Evolutionary conservation across 2,888 invertebrate genomes (phyloP), one percentile per base, ranked within the genome.

Genomic region (Protonemura montana): DNA sequence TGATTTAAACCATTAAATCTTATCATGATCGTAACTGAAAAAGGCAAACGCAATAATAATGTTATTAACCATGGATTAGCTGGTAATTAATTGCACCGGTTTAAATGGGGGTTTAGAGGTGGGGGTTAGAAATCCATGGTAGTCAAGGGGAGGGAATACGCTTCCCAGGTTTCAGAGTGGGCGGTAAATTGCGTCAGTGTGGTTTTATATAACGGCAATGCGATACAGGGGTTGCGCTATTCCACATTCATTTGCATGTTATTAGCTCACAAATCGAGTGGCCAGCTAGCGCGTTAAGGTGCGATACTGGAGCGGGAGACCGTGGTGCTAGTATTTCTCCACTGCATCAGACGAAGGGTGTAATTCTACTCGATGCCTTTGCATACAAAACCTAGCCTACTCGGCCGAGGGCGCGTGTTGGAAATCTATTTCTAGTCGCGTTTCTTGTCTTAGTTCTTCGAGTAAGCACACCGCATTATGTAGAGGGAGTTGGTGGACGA

Each of bases 181-280:
- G 78, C 78, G 78, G 78, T 78, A 78, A 78, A 78, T 78, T 78
- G 78, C 30, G 81, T 81, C 30, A 59, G 59, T 81, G 81, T 30
- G 81, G 81, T 81, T 81, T 81, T 81, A n/a, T 81, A 78, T 78
- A 78, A 78, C 78, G 78, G 28, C 81, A 30, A 81, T 30, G 28
- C 81, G 28, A 81, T 27, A 30, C n/a, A 81, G 81, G 81, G 81
- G 29, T 81, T 27, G 81, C 81, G 81, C 81, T 21, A 81, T 87
- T 88, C 86, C 86, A 86, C 87, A 88, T 88, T 86, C 87, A 88
- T 88, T 88, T 87, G 87, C 88, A 88, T 88, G 88, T 86, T 87
- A 88, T 88, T 88, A 88, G 85, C 85, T 87, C 85, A 87, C 87
- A 87, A 87, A 87, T 87, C 87, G 87, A 87, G 86, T 87, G 86